Percentiles rank a stretch among this genome's conserved stretches.
phyloP scores from a whole-genome alignment of 2,888 invertebrate species.

The Formica aserva region DNA sequence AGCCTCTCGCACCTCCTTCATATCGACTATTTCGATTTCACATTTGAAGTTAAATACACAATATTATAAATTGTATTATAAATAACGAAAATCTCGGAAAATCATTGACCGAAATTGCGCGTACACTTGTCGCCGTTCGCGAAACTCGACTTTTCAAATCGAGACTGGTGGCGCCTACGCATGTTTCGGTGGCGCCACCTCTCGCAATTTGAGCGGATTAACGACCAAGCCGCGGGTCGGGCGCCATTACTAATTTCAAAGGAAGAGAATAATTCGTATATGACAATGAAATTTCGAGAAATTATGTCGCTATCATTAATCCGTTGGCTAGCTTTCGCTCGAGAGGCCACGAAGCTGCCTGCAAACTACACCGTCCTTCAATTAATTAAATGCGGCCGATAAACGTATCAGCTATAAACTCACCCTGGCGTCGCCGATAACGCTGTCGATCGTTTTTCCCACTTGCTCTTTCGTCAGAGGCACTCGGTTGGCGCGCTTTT shows the following conservation, averaged over 20 bases:
- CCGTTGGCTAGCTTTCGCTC: background rate
- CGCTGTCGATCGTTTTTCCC: conserved; percentile 32
- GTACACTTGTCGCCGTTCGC: background rate
- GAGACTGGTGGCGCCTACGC: conserved; percentile 21
- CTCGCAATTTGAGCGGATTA: conserved; percentile 66
- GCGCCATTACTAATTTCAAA: conserved; percentile 32
- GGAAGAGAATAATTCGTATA: background rate
- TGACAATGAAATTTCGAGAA: background rate
- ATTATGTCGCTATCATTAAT: background rate
- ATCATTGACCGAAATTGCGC: background rate
- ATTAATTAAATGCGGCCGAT: conserved; percentile 82
- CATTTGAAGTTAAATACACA: background rate
- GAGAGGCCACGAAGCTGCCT: background rate
- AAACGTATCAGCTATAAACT: conserved; percentile 81
- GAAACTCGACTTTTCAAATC: background rate
- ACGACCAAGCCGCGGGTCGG: background rate
- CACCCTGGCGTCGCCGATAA: conserved; percentile 78
- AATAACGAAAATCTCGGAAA: background rate
- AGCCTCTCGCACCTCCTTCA: background rate
- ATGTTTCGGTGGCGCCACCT: conserved; percentile 72
- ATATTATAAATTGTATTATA: background rate
- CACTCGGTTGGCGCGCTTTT: background rate
- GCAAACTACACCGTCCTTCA: conserved; percentile 71
- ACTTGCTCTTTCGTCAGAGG: conserved; percentile 43
- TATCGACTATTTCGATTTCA: background rate